Conservation (phyloP, 2,113 vertebrate species). For the Cryptotis parvus region DNA sequence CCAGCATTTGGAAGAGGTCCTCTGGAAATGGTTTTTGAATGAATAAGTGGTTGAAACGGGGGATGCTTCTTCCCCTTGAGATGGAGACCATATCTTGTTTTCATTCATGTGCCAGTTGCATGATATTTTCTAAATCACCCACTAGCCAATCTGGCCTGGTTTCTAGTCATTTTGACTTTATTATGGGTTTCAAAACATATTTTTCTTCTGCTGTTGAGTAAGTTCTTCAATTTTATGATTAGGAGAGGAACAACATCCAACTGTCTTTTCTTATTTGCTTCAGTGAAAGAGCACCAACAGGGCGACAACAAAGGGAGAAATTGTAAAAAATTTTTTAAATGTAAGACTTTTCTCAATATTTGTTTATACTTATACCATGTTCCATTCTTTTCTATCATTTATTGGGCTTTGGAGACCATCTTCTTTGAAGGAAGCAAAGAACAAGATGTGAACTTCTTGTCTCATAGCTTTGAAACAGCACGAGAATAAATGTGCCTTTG, state of each 20-base stretch:
- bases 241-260: neutral
- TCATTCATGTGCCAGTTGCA: neutral
- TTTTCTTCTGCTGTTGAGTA: neutral
- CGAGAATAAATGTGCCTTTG: slow-evolving; percentile 61
- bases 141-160: neutral
- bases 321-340: neutral
- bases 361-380: slow-evolving; percentile 49
- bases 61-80: neutral
- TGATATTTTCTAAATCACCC: neutral
- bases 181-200: neutral
- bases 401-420: neutral
- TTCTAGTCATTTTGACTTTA: neutral
- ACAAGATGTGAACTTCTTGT: neutral
- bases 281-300: neutral
- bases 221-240: slow-evolving; percentile 10
- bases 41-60: neutral
- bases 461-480: slow-evolving; percentile 64
- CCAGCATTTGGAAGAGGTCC: neutral
- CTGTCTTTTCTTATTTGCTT: neutral
- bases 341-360: neutral
- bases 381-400: neutral
- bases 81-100: neutral
- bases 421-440: slow-evolving; percentile 2
- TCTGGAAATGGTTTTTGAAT: neutral
- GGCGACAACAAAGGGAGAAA: neutral